These are phyloP conservation scores for Galeopsomyia nigrocyanea DNA, from an alignment of 2,888 invertebrate genomes.

Conservation along the genomic window DNA sequence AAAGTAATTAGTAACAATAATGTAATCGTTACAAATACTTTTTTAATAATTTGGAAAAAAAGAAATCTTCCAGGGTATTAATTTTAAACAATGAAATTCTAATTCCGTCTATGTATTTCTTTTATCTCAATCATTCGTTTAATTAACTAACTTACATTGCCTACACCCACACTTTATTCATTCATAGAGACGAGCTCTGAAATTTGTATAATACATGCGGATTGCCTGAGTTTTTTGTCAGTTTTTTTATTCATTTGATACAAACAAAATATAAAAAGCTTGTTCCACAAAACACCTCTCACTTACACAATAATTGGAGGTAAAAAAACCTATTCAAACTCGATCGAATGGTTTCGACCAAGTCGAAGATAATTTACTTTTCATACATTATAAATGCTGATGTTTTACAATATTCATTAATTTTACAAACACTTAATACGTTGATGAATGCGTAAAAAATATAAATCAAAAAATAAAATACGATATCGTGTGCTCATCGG, in stretches of 20 bases:
- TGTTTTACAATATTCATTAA: constrained; percentile 36
- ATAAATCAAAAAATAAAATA: constrained; percentile 34
- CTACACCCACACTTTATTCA: constrained; percentile 13
- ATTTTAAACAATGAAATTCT: constrained; percentile 3
- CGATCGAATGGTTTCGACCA: constrained; percentile 24
- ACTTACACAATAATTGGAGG: constrained; percentile 36
- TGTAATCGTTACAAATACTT: constrained; percentile 13
- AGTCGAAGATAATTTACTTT: constrained; percentile 31
- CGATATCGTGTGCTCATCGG: constrained; percentile 19
- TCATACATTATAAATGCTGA: constrained; percentile 44
- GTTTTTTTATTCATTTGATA: constrained; percentile 44
- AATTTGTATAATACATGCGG: constrained; percentile 28
- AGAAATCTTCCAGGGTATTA: constrained; percentile 2
- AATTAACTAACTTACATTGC: background rate
- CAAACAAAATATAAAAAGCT: constrained; percentile 47
- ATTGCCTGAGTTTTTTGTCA: constrained; percentile 32
- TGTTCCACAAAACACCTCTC: constrained; percentile 37
- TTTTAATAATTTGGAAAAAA: constrained; percentile 6
- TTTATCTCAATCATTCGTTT: constrained; percentile 17
- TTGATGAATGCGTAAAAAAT: constrained; percentile 33
- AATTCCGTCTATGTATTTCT: background rate
- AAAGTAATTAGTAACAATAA: constrained; percentile 34
- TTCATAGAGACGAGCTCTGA: constrained; percentile 29
- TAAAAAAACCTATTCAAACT: constrained; percentile 37
- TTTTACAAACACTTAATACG: constrained; percentile 35